Evolutionary conservation across 2,888 invertebrate species (phyloP), one percentile per base, ranked within the genome.

Genomic region (Temnothorax unifasciatus): DNA sequence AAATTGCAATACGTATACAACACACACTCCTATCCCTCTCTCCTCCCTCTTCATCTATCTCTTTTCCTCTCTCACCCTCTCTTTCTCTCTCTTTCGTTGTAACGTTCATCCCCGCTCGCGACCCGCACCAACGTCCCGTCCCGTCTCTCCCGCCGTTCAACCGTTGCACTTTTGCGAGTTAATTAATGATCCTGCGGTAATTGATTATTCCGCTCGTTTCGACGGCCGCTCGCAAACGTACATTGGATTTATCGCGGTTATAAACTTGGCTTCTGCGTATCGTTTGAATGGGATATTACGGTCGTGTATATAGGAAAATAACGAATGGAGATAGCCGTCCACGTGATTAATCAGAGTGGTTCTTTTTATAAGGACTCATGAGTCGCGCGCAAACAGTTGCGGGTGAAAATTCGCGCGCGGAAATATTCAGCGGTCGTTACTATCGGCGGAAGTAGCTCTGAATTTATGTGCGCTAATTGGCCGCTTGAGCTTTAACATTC

Each of bases 131-230:
- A 52, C 64, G n/a, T 57, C 18, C 44, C 29, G 3, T 29, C 29
- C 44, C 71, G 34, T 47, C 57, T n/a, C 54, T 54, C 11, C 57
- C 25, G 76, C 38, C 66, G 82, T 82, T 82, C 73, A 88, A 88
- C 81, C 81, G 86, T 86, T 83, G 77, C 84, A 86, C 81, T 88
- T 88, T 88, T 83, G 82, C 84, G 59, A 88, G 84, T 86, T 88
- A 88, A 88, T 88, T 88, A 86, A 88, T 88, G 86, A 88, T 71
- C 82, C 77, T 44, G 69, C 50, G 84, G 85, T 85, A 88, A 88
- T 88, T 84, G 88, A 88, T 88, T 88, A 88, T 88, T 88, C 88
- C 86, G 63, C 61, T 47, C 71, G 69, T 77, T 81, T 71, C 85
- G 71, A 61, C 66, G 75, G 64, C 69, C 77, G 73, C 54, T 81